phyloP scores from a whole-genome alignment of 2,113 vertebrate genomes.

The Gymnogyps californianus region DNA sequence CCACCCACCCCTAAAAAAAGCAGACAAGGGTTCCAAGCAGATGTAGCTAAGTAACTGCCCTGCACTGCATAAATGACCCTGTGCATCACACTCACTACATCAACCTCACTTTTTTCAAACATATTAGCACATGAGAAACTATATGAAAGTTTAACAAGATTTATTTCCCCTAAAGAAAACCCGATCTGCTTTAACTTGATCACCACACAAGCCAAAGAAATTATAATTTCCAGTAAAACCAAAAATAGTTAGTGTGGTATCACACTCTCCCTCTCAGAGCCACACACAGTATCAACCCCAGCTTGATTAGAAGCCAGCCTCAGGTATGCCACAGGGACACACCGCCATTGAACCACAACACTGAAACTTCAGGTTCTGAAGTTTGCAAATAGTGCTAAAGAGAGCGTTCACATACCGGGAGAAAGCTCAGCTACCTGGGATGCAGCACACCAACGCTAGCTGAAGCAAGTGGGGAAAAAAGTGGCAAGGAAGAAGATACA shows the following conservation, averaged over 20 bases:
- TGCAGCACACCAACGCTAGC: fast-evolving
- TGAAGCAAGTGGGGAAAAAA: neutral
- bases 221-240: neutral
- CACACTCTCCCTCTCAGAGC: neutral
- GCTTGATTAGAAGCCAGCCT: neutral
- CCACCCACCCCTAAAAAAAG: neutral
- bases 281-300: fast-evolving
- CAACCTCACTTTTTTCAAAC: too few species aligned
- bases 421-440: neutral
- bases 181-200: neutral
- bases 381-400: neutral
- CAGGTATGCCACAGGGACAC: neutral
- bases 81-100: fast-evolving
- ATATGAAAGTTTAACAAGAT: neutral
- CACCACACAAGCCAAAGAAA: neutral
- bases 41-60: fast-evolving
- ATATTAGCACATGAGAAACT: neutral
- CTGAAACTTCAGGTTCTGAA: neutral
- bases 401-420: fast-evolving
- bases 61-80: fast-evolving
- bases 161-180: neutral
- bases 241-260: neutral
- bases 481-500: neutral
- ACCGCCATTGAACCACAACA: fast-evolving
- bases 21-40: neutral